These are phyloP conservation scores for Ophthalmolycus amberensis DNA, from an alignment of 2,113 vertebrate species.

Conservation along the genomic window DNA sequence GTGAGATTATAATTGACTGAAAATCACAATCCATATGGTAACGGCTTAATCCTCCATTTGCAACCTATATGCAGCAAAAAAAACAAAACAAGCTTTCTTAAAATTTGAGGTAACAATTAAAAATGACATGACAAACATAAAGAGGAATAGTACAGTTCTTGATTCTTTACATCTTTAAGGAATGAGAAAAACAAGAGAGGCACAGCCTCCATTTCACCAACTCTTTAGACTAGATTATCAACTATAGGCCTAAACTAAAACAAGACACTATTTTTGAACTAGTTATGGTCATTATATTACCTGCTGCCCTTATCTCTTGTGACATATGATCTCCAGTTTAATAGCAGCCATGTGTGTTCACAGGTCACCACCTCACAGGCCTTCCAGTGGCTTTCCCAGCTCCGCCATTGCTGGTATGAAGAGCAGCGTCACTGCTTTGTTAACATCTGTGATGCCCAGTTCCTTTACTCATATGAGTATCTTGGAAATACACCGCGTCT, in stretches of 20 bases:
- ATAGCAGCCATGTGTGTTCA: slow-evolving; percentile 20
- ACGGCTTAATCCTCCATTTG: neutral
- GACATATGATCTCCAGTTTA: neutral
- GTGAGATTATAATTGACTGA: neutral
- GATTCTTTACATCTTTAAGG: neutral
- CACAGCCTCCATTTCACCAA: neutral
- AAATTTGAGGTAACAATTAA: neutral
- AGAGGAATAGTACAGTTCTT: neutral
- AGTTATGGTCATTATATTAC: neutral
- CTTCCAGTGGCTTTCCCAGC: slow-evolving; percentile 87
- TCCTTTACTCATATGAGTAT: slow-evolving; percentile 89
- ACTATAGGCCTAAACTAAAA: neutral
- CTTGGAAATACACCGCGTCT: slow-evolving; percentile 86
- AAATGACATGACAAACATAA: neutral
- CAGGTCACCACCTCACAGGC: slow-evolving; percentile 82
- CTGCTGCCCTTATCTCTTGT: neutral
- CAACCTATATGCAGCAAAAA: neutral
- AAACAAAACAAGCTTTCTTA: neutral
- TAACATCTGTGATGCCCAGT: slow-evolving; percentile 85
- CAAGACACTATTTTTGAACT: neutral
- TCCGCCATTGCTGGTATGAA: slow-evolving; percentile 85
- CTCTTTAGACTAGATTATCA: neutral
- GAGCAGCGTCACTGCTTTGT: slow-evolving; percentile 79
- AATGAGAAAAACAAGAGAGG: neutral
- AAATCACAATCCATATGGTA: neutral